phyloP scores from a whole-genome alignment of 2,797 vertebrate genomes.

The Cottoperca gobio region DNA sequence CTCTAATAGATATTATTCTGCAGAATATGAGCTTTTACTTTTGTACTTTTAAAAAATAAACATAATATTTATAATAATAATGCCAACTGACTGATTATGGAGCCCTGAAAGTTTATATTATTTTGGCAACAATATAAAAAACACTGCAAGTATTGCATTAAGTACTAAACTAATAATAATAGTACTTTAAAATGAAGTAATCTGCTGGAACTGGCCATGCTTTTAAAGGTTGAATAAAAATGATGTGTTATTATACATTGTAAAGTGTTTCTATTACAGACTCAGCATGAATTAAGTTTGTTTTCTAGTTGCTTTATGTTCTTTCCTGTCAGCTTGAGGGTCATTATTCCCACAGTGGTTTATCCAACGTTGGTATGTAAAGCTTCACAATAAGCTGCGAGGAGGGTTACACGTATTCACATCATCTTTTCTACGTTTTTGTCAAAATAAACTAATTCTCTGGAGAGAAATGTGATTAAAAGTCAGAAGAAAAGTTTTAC shows the following conservation, averaged over 20 bases:
- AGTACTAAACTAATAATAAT: neutral
- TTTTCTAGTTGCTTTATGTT: too few relatives aligned
- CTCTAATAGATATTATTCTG: too few relatives aligned
- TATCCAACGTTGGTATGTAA: slow-evolving; percentile 38
- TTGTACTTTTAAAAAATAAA: too few relatives aligned
- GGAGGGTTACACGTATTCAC: slow-evolving; percentile 3
- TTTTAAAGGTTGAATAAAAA: neutral
- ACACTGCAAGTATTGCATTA: neutral
- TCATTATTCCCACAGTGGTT: slow-evolving; percentile 40
- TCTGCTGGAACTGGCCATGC: neutral
- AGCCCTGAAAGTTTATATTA: neutral
- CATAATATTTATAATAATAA: too few relatives aligned
- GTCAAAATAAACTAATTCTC: neutral
- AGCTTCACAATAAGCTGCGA: slow-evolving; percentile 31
- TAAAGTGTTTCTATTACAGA: neutral
- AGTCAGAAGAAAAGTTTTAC: too few relatives aligned
- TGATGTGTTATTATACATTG: neutral
- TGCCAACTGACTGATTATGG: too few relatives aligned
- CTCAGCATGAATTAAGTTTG: too few relatives aligned
- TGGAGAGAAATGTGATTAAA: neutral
- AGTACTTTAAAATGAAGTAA: neutral
- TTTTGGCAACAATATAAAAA: neutral
- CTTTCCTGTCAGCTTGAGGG: slow-evolving; percentile 20
- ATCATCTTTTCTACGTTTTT: too few relatives aligned
- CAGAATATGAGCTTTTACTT: too few relatives aligned